Percentiles rank a stretch among this genome's conserved stretches.
Conservation (phyloP, 2,888 invertebrate genomes). For the Nomada ruficornis region DNA sequence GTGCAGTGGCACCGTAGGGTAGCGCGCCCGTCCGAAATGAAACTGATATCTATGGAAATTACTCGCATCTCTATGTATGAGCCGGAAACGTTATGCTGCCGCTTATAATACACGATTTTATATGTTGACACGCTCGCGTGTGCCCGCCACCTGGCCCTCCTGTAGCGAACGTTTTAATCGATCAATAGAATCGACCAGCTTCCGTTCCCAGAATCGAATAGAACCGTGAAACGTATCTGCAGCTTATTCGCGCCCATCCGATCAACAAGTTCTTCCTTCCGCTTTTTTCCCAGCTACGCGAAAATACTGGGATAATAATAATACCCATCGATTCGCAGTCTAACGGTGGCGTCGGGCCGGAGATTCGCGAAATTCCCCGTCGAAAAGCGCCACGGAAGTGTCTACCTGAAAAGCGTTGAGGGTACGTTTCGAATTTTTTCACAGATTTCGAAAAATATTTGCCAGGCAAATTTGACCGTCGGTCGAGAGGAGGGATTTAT, state of each 20-base stretch:
- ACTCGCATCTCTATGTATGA: conserved; percentile 74
- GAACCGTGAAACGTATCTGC: not conserved
- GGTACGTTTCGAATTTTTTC: not conserved
- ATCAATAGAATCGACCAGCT: conserved; percentile 36
- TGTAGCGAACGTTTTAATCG: conserved; percentile 35
- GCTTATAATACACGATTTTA: conserved; percentile 60
- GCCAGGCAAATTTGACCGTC: conserved; percentile 34
- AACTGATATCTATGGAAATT: conserved; percentile 79
- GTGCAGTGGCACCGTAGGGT: conserved; percentile 51
- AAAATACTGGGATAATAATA: not conserved
- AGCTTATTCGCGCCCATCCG: not conserved
- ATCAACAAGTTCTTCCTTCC: conserved; percentile 33
- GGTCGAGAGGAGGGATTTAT: conserved; percentile 28
- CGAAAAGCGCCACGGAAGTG: not conserved
- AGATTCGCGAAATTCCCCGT: not conserved
- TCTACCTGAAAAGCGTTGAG: too few species aligned
- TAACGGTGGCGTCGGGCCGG: not conserved
- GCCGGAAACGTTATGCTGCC: conserved; percentile 60
- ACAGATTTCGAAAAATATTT: conserved; percentile 34
- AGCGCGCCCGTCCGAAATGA: conserved; percentile 68
- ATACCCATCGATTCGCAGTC: too few species aligned
- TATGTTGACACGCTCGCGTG: conserved; percentile 51
- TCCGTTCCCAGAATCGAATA: not conserved
- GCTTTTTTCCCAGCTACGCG: not conserved
- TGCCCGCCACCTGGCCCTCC: not conserved